These are phyloP conservation scores for Arctia plantaginis DNA, from an alignment of 2,888 invertebrate genomes.

Conservation along the genomic window DNA sequence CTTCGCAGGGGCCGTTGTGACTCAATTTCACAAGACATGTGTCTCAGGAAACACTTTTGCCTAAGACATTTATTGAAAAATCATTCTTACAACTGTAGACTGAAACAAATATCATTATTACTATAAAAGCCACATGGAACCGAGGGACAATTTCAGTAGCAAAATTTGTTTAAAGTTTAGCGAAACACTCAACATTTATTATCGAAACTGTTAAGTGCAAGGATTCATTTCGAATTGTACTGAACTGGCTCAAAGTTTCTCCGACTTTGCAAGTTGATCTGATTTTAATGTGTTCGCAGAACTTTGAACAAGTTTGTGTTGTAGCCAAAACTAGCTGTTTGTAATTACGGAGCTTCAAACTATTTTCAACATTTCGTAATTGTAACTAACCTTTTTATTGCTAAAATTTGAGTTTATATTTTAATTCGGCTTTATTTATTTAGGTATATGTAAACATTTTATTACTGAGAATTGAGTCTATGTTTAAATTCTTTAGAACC, in stretches of 20 bases:
- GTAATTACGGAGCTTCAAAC: slow-evolving; percentile 33
- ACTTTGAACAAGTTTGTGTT: slow-evolving; percentile 29
- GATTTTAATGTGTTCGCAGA: slow-evolving; percentile 52
- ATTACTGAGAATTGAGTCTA: too few relatives aligned
- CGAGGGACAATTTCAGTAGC: neutral
- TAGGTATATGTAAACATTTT: neutral
- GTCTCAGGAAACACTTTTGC: too few relatives aligned
- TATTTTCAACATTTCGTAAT: slow-evolving; percentile 23
- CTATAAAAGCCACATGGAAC: neutral
- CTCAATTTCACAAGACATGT: too few relatives aligned
- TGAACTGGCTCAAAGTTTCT: slow-evolving; percentile 36
- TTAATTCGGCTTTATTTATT: neutral
- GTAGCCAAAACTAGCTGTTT: slow-evolving; percentile 32
- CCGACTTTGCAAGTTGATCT: slow-evolving; percentile 44
- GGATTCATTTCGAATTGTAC: slow-evolving; percentile 54
- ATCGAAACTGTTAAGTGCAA: slow-evolving; percentile 21
- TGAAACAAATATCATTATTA: neutral
- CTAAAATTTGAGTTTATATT: neutral
- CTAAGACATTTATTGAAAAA: neutral
- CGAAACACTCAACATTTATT: slow-evolving; percentile 11
- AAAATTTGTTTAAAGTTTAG: slow-evolving; percentile 12
- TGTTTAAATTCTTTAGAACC: neutral
- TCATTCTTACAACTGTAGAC: neutral
- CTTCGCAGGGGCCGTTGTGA: too few relatives aligned
- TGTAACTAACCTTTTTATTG: neutral